A percentile compares a stretch with the other conserved stretches of the same genome.
Conservation (phyloP, 2,888 invertebrate species). For the Galeruca laticollis region DNA sequence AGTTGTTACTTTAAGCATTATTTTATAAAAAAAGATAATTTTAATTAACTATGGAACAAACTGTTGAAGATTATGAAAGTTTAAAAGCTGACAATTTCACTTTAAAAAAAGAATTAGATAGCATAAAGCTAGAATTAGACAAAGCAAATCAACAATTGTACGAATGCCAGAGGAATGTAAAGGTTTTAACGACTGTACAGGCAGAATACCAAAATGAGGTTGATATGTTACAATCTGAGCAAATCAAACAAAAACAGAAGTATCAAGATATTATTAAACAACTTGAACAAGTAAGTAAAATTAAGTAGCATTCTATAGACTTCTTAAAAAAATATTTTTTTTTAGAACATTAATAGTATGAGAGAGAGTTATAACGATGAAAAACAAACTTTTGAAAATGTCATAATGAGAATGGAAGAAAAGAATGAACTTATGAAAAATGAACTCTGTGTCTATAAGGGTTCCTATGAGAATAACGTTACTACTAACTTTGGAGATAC, state of each 20-base stretch:
- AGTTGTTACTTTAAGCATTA: not conserved
- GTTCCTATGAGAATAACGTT: slow-evolving; percentile 22
- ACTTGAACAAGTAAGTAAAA: slow-evolving; percentile 44
- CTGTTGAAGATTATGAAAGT: not conserved
- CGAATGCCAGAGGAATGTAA: slow-evolving; percentile 53
- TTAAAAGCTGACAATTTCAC: slow-evolving; percentile 4
- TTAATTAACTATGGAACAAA: not conserved
- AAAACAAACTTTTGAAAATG: slow-evolving; percentile 42
- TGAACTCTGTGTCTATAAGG: slow-evolving; percentile 38
- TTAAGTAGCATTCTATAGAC: not conserved
- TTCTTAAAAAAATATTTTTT: not conserved
- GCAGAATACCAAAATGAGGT: slow-evolving; percentile 55
- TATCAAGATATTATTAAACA: slow-evolving; percentile 45
- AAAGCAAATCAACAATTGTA: slow-evolving; percentile 54
- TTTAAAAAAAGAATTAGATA: slow-evolving; percentile 8
- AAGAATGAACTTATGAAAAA: slow-evolving; percentile 41
- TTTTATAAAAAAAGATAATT: not conserved
- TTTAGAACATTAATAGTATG: slow-evolving; percentile 28
- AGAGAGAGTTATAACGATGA: slow-evolving; percentile 44
- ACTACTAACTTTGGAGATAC: slow-evolving; percentile 37
- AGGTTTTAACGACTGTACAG: slow-evolving; percentile 49
- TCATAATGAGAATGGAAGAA: slow-evolving; percentile 43
- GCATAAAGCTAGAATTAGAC: slow-evolving; percentile 47
- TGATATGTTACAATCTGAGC: slow-evolving; percentile 47
- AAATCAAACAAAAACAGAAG: slow-evolving; percentile 38